Conservation (phyloP, 2,888 invertebrate species). For the Parnassius orleans region DNA sequence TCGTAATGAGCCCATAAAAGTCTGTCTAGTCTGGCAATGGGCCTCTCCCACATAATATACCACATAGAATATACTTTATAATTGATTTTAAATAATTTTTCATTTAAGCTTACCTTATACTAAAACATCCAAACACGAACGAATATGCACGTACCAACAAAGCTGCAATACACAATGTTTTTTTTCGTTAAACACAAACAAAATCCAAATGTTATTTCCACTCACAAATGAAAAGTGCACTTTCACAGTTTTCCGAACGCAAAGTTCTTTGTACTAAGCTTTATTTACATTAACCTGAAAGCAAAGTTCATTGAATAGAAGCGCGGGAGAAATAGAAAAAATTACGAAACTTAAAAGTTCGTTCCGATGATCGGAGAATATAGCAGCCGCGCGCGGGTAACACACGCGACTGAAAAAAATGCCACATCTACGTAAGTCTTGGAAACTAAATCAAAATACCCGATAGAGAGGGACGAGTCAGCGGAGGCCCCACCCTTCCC, state of each 20-base stretch:
- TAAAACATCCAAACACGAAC: constrained; percentile 68
- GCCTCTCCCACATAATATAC: too few relatives aligned
- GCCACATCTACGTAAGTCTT: constrained; percentile 78
- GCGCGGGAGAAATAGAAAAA: constrained; percentile 54
- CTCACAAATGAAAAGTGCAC: constrained; percentile 38
- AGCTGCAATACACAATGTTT: constrained; percentile 49
- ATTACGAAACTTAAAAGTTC: constrained; percentile 40
- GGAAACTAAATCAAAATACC: constrained; percentile 81
- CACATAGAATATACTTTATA: too few relatives aligned
- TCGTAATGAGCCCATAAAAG: too few relatives aligned
- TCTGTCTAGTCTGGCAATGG: too few relatives aligned
- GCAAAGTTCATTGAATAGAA: constrained; percentile 43
- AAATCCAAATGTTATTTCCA: constrained; percentile 46
- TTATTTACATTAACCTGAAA: constrained; percentile 48
- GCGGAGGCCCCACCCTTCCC: constrained; percentile 75
- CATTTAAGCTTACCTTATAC: constrained; percentile 60
- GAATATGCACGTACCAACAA: constrained; percentile 38
- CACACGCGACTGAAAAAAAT: constrained; percentile 80
- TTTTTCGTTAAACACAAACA: constrained; percentile 41
- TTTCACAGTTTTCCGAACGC: constrained; percentile 36
- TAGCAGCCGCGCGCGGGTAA: constrained; percentile 69
- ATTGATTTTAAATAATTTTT: neutral
- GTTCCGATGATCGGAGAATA: constrained; percentile 53
- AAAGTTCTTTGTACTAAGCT: constrained; percentile 44
- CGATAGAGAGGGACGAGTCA: constrained; percentile 78